Conservation (phyloP, 2,113 vertebrate species). For the Tor tambroides region DNA sequence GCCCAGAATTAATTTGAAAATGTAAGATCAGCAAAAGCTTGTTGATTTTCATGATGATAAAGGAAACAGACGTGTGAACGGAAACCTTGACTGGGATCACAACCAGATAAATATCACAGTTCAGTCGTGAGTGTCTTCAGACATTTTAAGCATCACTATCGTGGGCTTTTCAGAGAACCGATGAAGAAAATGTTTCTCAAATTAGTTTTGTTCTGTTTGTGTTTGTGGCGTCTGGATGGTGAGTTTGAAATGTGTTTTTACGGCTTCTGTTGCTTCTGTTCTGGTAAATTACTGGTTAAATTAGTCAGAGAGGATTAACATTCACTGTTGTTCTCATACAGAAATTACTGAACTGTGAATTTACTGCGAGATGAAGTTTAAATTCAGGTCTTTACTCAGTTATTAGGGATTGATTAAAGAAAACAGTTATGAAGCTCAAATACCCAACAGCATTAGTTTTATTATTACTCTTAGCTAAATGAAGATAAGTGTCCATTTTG, state of each 20-base stretch:
- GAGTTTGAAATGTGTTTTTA: neutral
- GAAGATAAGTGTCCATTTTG: no score
- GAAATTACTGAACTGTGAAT: no score
- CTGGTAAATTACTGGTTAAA: no score
- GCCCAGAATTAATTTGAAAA: neutral
- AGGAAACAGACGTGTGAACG: neutral
- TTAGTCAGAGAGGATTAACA: no score
- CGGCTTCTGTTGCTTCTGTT: no score
- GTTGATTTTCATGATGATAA: neutral
- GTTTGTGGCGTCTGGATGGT: neutral
- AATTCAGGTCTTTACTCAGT: no score
- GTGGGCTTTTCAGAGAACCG: neutral
- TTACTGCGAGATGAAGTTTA: no score
- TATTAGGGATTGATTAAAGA: no score
- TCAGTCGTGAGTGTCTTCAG: neutral
- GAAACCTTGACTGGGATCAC: neutral
- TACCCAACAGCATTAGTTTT: no score
- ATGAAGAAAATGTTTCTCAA: neutral
- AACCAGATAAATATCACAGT: neutral
- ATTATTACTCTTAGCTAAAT: no score
- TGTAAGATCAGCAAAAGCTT: neutral
- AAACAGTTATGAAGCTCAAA: no score
- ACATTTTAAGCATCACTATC: neutral
- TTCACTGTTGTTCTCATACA: no score
- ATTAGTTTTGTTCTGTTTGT: neutral